A percentile compares a stretch with the other conserved stretches of the same genome.
Evolutionary conservation across 2,113 vertebrate genomes (phyloP).

Genomic region (Callionymus lyra): DNA sequence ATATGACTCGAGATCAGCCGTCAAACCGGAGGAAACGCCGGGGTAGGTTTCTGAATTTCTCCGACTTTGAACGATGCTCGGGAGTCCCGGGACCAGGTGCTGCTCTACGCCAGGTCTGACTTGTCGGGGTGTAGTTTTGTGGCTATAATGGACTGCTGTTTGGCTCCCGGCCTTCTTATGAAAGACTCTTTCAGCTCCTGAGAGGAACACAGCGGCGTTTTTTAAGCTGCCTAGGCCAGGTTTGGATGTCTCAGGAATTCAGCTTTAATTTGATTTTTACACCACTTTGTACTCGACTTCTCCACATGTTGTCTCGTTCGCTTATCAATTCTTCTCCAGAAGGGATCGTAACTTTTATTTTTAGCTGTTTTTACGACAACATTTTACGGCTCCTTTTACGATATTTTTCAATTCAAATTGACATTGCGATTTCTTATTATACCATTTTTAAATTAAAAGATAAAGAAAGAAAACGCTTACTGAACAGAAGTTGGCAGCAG

Average conservation of each 20-base stretch:
- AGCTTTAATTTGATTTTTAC: slow-evolving; percentile 26
- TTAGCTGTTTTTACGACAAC: too few relatives aligned
- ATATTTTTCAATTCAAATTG: too few relatives aligned
- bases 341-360: too few relatives aligned
- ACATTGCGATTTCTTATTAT: too few relatives aligned
- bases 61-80: too few relatives aligned
- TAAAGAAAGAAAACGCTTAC: too few relatives aligned
- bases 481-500: too few relatives aligned
- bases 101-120: neutral
- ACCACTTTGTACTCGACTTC: slow-evolving; percentile 6
- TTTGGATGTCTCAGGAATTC: slow-evolving; percentile 16
- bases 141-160: slow-evolving; percentile 35
- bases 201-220: slow-evolving; percentile 17
- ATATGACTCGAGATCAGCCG: slow-evolving; percentile 23
- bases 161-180: slow-evolving; percentile 26
- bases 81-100: neutral
- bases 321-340: too few relatives aligned
- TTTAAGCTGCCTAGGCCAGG: slow-evolving; percentile 11
- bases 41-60: slow-evolving; percentile 52
- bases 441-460: too few relatives aligned
- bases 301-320: too few relatives aligned
- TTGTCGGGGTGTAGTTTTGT: neutral
- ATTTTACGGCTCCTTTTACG: too few relatives aligned
- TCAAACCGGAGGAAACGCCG: slow-evolving; percentile 24
- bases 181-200: slow-evolving; percentile 49